A percentile compares a stretch with the other conserved stretches of the same genome.
Conservation (phyloP, 2,888 invertebrate genomes). For the Leistus spinibarbis region DNA sequence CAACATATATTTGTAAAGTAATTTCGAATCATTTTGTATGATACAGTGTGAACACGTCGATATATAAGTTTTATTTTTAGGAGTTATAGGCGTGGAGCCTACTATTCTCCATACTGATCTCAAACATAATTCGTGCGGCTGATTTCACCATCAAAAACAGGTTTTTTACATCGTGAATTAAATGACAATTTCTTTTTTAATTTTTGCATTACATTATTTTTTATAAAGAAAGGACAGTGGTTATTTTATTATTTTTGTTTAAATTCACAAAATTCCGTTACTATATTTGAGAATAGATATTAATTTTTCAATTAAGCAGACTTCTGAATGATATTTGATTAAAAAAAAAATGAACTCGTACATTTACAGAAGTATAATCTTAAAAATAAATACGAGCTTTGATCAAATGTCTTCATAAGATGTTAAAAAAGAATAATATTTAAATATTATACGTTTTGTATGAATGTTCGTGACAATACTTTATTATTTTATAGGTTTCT, state of each 20-base stretch:
- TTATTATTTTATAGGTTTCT: neutral
- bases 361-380: neutral
- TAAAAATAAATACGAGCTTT: neutral
- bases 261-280: neutral
- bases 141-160: slow-evolving; percentile 21
- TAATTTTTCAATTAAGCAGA: neutral
- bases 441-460: neutral
- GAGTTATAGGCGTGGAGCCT: slow-evolving; percentile 72
- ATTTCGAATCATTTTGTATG: neutral
- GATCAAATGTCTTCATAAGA: neutral
- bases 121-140: slow-evolving; percentile 20
- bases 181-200: slow-evolving; percentile 7
- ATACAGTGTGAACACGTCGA: neutral
- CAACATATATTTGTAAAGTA: neutral
- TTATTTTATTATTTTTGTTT: slow-evolving; percentile 19
- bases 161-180: slow-evolving; percentile 31
- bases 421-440: neutral
- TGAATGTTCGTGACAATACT: neutral
- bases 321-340: neutral
- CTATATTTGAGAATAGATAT: neutral
- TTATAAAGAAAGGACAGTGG: slow-evolving; percentile 13
- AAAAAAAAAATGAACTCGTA: neutral
- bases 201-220: slow-evolving; percentile 11
- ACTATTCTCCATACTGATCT: slow-evolving; percentile 73
- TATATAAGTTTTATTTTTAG: slow-evolving; percentile 62